Evolutionary conservation across 2,113 vertebrate genomes (phyloP), one percentile per base, ranked within the genome.

Genomic region (Rhegmatorhina hoffmannsi): DNA sequence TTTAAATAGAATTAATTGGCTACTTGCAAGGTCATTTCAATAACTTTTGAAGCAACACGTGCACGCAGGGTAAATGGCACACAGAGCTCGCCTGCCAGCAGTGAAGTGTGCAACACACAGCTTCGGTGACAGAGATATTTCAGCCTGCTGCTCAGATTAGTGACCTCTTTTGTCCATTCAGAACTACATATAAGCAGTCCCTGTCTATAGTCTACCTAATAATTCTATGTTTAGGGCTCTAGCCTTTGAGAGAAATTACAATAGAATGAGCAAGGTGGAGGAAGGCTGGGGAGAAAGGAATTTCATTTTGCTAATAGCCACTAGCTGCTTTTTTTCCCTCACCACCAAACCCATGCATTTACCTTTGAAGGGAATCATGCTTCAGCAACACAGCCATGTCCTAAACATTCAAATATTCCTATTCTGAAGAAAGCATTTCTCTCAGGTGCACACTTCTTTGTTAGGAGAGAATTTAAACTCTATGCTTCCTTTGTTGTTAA

Each of bases 1-100:
- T 88, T 87, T 79, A 92, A 93, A 87, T 94, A 90, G 80, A 96
- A 83, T 77, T 93, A 88, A 93, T 83, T 90, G 49, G 28, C 87
- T 68, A 17, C 50, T 33, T 46, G 9, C 44, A 90, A 86, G 59
- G 89, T 76, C 38, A 53, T 73, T 81, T 78, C 64, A 87, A 60
- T 52, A 60, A 93, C 82, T 95, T 93, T 76, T 82, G 38, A 74
- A 63, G 44, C 63, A 92, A 87, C 20, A 36, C 3, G 1, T 25
- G 49, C 29, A 47, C 36, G 34, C 10, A 46, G 34, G n/a, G 49
- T 64, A 75, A 92, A 70, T 3, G 25, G 33, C 33, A 56, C 34
- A 5, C n/a, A 47, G 53, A 34, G 58, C 73, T 89, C 75, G 43
- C 24, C 49, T 91, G 40, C 85, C 47, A 55, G 66, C 68, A 55